These are phyloP conservation scores for Protobothrops mucrosquamatus DNA, from an alignment of 2,113 vertebrate genomes.

Conservation along the genomic window DNA sequence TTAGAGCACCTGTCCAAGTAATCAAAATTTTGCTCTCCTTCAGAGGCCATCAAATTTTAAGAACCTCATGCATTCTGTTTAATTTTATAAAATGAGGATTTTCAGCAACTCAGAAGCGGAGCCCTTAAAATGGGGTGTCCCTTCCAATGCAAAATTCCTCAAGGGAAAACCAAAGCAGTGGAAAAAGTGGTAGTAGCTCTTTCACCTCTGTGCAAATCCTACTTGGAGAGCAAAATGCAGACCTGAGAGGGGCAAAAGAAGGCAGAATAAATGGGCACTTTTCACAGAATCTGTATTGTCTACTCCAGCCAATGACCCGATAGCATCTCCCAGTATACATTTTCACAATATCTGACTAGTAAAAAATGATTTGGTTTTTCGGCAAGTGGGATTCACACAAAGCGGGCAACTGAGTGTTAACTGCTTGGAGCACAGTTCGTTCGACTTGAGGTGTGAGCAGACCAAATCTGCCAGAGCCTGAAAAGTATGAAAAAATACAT, in stretches of 20 bases:
- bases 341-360: constrained; percentile 75
- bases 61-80: neutral
- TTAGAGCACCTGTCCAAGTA: neutral
- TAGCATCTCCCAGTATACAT: accelerated
- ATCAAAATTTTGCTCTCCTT: neutral
- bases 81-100: accelerated
- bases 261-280: neutral
- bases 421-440: constrained; percentile 88
- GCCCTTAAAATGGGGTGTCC: neutral
- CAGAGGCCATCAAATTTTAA: neutral
- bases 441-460: constrained; percentile 81
- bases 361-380: constrained; percentile 89
- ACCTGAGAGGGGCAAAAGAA: accelerated
- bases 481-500: neutral
- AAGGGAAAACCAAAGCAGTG: accelerated
- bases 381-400: constrained; percentile 89
- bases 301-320: neutral
- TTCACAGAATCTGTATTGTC: neutral
- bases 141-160: neutral
- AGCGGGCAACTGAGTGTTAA: constrained; percentile 90
- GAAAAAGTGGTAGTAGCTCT: accelerated
- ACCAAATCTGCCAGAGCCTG: constrained; percentile 95
- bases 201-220: accelerated
- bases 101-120: neutral
- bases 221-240: neutral